Evolutionary conservation across 2,797 vertebrate species (phyloP), one percentile per base, ranked within the genome.

Genomic region (Acridotheres tristis): DNA sequence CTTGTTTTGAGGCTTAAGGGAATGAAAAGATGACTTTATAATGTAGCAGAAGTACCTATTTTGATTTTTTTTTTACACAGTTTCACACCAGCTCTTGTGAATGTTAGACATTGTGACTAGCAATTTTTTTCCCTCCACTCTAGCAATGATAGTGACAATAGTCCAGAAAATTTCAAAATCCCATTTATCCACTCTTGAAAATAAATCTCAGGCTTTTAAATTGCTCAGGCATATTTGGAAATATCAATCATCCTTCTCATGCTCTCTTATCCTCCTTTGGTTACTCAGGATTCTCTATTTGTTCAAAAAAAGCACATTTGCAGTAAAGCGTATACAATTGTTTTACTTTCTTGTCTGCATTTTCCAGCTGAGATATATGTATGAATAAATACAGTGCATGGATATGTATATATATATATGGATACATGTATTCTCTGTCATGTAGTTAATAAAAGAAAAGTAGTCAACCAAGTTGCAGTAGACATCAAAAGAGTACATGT

Each of bases 261-360:
- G 7, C 2, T 40, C n/a, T 82, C 61, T 61, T 45, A 20, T 77
- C 30, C 8, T 73, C 55, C 30, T 50, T 74, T 50, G 32, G 3
- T 73, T 89, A 51, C 19, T 59, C 43, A 66, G 15, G 30, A 65
- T 59, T 19, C 32, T 77, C 10, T 30, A 50, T 29, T 38, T 57
- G 5, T n/a, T n/a, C 1, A 19, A 53, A 67, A 57, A 23, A 3
- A 2, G 0, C 11, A 63, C 19, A 18, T 62, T 65, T 53, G 1
- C 30, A 36, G 16, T 58, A 22, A 51, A 66, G 3, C 3, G 47
- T 20, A 10, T 29, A 18, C 1, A n/a, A 12, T 17, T 48, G 15
- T 65, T 80, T 81, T n/a, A 27, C 9, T 76, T 10, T 65, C 17
- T 68, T 75, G 3, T 40, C 55, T 75, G 10, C 66, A 48, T 73